Percentiles rank a stretch among this genome's conserved stretches.
Evolutionary conservation across 1,140 invertebrate genomes (phyloP).

Genomic region (Brachionus rotundiformis): DNA sequence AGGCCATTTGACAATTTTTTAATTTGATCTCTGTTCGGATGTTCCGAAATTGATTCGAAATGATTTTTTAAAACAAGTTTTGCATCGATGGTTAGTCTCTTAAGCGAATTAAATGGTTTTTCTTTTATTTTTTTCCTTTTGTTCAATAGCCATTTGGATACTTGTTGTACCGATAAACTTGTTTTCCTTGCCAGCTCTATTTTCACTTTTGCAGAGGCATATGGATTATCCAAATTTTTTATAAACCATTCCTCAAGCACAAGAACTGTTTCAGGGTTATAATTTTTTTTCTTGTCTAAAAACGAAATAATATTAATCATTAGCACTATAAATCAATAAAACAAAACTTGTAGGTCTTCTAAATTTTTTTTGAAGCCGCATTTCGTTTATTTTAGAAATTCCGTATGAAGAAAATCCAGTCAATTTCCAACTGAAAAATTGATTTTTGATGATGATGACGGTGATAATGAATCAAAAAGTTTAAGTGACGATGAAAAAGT

Average conservation of each 20-base stretch:
- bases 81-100: neutral
- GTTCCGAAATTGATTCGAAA: slow-evolving; percentile 30
- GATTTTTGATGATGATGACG: neutral
- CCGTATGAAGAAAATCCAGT: neutral
- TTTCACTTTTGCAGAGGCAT: slow-evolving; percentile 4
- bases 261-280: slow-evolving; percentile 7
- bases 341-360: neutral
- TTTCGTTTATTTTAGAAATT: slow-evolving; percentile 22
- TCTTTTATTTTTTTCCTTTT: slow-evolving; percentile 21
- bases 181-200: slow-evolving; percentile 12
- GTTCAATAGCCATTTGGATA: slow-evolving; percentile 27
- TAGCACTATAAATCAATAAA: neutral
- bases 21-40: slow-evolving; percentile 7
- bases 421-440: slow-evolving; percentile 2
- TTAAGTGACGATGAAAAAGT: neutral
- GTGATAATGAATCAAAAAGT: neutral
- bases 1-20: slow-evolving; percentile 7
- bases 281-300: slow-evolving; percentile 23
- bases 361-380: neutral
- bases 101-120: slow-evolving; percentile 8
- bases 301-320: neutral
- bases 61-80: slow-evolving; percentile 34
- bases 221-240: neutral
- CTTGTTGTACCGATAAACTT: slow-evolving; percentile 20
- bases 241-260: slow-evolving; percentile 5